These are phyloP conservation scores for Drosophila orena DNA, from an alignment of 1,140 invertebrate species.

Conservation along the genomic window DNA sequence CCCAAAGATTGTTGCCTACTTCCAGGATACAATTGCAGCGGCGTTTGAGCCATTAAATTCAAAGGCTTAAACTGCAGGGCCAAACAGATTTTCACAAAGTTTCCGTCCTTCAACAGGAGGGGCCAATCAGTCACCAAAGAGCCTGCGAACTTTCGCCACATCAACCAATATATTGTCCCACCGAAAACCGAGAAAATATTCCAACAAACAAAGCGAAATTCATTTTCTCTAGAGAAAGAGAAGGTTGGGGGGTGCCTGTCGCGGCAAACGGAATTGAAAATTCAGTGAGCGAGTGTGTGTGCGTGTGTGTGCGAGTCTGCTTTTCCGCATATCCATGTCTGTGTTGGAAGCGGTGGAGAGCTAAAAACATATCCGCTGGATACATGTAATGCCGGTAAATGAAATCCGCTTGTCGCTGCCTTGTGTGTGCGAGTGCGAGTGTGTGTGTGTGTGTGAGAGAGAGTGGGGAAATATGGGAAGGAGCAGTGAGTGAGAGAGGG, in stretches of 20 bases:
- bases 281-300: slow-evolving; percentile 46
- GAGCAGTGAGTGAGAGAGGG: neutral
- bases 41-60: slow-evolving; percentile 34
- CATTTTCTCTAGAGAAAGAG: slow-evolving; percentile 54
- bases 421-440: slow-evolving; percentile 16
- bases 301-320: slow-evolving; percentile 17
- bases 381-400: slow-evolving; percentile 83
- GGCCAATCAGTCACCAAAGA: slow-evolving; percentile 68
- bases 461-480: slow-evolving; percentile 13
- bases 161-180: slow-evolving; percentile 68
- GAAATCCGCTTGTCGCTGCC: slow-evolving; percentile 79
- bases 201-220: slow-evolving; percentile 81
- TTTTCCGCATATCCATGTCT: slow-evolving; percentile 76
- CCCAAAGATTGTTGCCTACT: too few species aligned
- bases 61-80: slow-evolving; percentile 13
- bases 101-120: slow-evolving; percentile 8
- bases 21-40: neutral
- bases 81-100: slow-evolving; percentile 32
- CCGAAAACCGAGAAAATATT: slow-evolving; percentile 61
- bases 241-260: slow-evolving; percentile 50
- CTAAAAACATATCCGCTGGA: slow-evolving; percentile 82
- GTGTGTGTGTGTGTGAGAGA: slow-evolving; percentile 18
- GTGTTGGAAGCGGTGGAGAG: slow-evolving; percentile 57
- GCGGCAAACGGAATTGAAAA: slow-evolving; percentile 81
- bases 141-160: slow-evolving; percentile 22